phyloP scores from a whole-genome alignment of 2,797 vertebrate species.

The Myotis findleyi region DNA sequence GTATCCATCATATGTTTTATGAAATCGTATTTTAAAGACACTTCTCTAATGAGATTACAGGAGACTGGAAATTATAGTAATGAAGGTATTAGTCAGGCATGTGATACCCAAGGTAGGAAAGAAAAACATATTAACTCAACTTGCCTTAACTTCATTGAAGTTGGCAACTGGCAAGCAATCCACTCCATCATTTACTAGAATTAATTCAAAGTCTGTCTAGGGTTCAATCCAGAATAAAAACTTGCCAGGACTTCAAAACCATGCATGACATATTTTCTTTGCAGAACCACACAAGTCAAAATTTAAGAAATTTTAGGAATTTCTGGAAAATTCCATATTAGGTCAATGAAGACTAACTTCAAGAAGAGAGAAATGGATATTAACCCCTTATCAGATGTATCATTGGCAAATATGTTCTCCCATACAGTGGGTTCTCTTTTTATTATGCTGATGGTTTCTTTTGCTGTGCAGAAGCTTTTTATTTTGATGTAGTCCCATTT shows the following conservation, averaged over 20 bases:
- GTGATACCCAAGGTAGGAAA: conserved; percentile 56
- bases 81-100: conserved; percentile 52
- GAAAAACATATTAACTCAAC: conserved; percentile 62
- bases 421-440: too few relatives aligned
- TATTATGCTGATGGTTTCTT: too few relatives aligned
- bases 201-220: conserved; percentile 59
- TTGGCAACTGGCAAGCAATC: conserved; percentile 28
- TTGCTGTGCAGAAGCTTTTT: too few relatives aligned
- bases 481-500: too few relatives aligned
- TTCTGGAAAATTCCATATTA: conserved; percentile 70
- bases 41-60: conserved; percentile 60
- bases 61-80: conserved; percentile 56
- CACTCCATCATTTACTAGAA: conserved; percentile 66
- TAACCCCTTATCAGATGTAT: too few relatives aligned
- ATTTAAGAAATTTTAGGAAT: conserved; percentile 73
- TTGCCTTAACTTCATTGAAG: conserved; percentile 56
- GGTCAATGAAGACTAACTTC: conserved; percentile 32
- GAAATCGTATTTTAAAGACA: conserved; percentile 37
- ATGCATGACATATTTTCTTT: conserved; percentile 64
- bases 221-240: conserved; percentile 61
- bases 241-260: conserved; percentile 54
- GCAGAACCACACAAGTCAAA: conserved; percentile 60
- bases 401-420: too few relatives aligned
- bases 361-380: background rate
- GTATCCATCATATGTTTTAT: background rate